Percentiles rank a stretch among this genome's conserved stretches.
phyloP scores from a whole-genome alignment of 2,888 invertebrate genomes.

The Villa cingulata region DNA sequence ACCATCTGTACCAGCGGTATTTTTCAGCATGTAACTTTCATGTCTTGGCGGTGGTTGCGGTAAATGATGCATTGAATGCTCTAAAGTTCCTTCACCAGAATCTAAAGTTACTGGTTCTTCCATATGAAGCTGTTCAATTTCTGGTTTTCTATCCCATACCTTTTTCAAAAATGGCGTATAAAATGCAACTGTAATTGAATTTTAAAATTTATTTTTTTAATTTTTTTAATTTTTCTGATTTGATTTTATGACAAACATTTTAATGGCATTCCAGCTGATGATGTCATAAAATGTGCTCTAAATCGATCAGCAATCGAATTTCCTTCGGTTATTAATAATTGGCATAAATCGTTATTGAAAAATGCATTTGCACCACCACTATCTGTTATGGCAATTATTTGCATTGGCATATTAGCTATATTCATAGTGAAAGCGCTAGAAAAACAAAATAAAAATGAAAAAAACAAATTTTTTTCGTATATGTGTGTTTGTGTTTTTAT shows the following conservation, averaged over 20 bases:
- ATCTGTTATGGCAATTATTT: slow-evolving; percentile 87
- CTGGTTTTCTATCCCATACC: slow-evolving; percentile 90
- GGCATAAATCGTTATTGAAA: slow-evolving; percentile 79
- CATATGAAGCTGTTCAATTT: slow-evolving; percentile 85
- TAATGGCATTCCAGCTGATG: slow-evolving; percentile 67
- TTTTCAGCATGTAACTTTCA: slow-evolving; percentile 64
- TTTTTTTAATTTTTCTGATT: no score
- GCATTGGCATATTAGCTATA: slow-evolving; percentile 83
- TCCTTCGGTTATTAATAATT: slow-evolving; percentile 83
- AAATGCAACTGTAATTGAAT: slow-evolving; percentile 58
- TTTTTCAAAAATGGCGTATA: slow-evolving; percentile 93
- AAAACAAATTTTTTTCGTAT: not conserved
- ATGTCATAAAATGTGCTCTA: slow-evolving; percentile 85
- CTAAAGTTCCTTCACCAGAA: slow-evolving; percentile 56
- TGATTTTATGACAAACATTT: slow-evolving; percentile 50
- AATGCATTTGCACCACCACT: slow-evolving; percentile 79
- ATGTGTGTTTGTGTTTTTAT: no score
- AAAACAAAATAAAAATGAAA: slow-evolving; percentile 12
- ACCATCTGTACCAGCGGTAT: slow-evolving; percentile 39
- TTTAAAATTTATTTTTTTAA: not conserved
- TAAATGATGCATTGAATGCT: slow-evolving; percentile 52
- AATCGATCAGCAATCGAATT: slow-evolving; percentile 82
- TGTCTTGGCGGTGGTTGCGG: slow-evolving; percentile 55
- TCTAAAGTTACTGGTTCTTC: slow-evolving; percentile 52
- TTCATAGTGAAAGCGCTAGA: slow-evolving; percentile 81